Evolutionary conservation across 1,140 invertebrate genomes (phyloP), one percentile per base, ranked within the genome.

Genomic region (Tetragnatha versicolor): DNA sequence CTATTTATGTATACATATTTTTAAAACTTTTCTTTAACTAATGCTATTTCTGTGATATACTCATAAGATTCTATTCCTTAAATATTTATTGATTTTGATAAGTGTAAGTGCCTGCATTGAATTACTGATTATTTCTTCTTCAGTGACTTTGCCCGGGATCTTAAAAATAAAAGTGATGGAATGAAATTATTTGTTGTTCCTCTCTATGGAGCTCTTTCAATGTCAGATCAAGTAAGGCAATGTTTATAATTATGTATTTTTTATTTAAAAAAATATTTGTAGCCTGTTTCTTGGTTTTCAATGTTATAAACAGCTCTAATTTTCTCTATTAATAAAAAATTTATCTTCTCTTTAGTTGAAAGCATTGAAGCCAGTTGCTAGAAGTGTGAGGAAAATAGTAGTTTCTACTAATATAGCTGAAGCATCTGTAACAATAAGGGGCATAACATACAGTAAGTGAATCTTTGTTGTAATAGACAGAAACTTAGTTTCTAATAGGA

Each of bases 351-450:
- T 72, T 10, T 93, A 98, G 86, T 84, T 98, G 47, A 94, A 93
- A 84, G 95, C 94, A 2, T 98, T 98, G 86, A 91, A 93, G 82
- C 89, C 88, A 35, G 88, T 92, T 3, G 89, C 92, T n/a, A 89
- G 90, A 83, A 90, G 90, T 37, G 89, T 89, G 0, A 88, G 98
- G 37, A 99, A 99, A 88, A 91, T 99, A 33, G 90, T 99, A 0
- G 88, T 99, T 20, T 93, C 97, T 0, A 99, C 98, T 3, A 99
- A 99, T 85, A 95, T 99, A 70, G 97, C 97, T 0, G 98, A 99
- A 88, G 96, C 97, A 0, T 98, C 96, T 5, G 91, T 99, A 27
- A 95, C 93, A 7, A 93, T 95, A 79, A 91, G 91, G 61, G 96
- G 96, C 45, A 93, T 99, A 82, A 91, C 93, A 79, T 97, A 96